Conservation (phyloP, 2,113 vertebrate genomes). For the Turnix velox region DNA sequence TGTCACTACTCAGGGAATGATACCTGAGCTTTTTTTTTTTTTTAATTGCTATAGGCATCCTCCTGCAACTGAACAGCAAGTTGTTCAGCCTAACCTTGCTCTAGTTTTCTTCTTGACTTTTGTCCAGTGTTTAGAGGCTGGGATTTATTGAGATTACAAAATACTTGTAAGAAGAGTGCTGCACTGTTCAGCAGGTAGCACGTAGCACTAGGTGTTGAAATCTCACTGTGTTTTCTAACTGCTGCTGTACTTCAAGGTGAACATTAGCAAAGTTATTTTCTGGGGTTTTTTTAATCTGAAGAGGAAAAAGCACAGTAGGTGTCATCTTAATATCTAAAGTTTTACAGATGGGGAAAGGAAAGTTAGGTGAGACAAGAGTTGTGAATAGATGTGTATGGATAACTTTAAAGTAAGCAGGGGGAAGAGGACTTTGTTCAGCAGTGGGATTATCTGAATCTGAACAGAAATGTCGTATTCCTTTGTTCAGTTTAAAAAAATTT, state of each 20-base stretch:
- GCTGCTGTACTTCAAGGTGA: not conserved
- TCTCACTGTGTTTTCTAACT: not conserved
- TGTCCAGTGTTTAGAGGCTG: not conserved
- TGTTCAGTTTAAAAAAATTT: not conserved
- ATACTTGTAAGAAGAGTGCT: not conserved
- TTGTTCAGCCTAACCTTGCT: not conserved
- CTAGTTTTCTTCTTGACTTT: not conserved
- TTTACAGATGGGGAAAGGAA: not conserved
- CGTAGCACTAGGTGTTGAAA: conserved; percentile 3
- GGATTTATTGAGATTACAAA: not conserved
- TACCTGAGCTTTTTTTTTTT: not conserved
- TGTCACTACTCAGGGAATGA: not conserved
- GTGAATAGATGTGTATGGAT: not conserved
- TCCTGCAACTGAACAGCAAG: not conserved
- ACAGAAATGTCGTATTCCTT: not conserved
- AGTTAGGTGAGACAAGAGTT: not conserved
- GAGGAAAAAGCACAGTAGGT: not conserved
- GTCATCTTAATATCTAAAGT: not conserved
- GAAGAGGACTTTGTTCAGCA: not conserved
- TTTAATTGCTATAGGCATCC: not conserved
- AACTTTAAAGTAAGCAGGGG: not conserved
- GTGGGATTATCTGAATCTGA: not conserved
- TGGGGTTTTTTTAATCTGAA: not conserved
- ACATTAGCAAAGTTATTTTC: not conserved
- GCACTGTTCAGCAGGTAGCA: not conserved